Evolutionary conservation across 2,797 vertebrate genomes (phyloP).

Genomic region (Pantherophis vulpinus): DNA sequence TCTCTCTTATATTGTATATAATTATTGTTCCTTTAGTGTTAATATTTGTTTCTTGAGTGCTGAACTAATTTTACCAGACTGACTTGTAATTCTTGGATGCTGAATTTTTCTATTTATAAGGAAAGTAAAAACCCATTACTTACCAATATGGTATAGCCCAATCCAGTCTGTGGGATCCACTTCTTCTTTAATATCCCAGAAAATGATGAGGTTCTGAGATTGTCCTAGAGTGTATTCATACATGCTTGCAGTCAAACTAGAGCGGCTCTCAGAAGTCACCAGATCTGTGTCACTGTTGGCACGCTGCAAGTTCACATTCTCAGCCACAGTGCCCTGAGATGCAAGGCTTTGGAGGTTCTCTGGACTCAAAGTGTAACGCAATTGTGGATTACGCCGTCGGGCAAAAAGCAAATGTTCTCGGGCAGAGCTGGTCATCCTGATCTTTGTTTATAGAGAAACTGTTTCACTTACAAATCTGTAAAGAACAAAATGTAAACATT

Average conservation of each 20-base stretch:
- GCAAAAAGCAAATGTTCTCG: slow-evolving; percentile 86
- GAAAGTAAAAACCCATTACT: slow-evolving; percentile 49
- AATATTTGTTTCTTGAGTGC: background rate
- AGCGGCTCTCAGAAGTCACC: slow-evolving; percentile 92
- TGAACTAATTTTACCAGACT: background rate
- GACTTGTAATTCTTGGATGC: background rate
- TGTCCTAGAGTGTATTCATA: slow-evolving; percentile 89
- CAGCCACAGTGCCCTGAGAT: slow-evolving; percentile 76
- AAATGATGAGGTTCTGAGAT: slow-evolving; percentile 92
- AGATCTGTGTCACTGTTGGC: slow-evolving; percentile 97
- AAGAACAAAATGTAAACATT: slow-evolving; percentile 11
- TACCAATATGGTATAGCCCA: slow-evolving; percentile 96
- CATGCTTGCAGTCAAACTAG: slow-evolving; percentile 92
- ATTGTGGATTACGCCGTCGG: slow-evolving; percentile 88
- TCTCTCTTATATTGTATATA: background rate
- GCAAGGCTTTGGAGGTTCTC: slow-evolving; percentile 92
- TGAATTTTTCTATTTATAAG: background rate
- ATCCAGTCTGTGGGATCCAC: slow-evolving; percentile 99
- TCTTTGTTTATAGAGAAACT: slow-evolving; percentile 42
- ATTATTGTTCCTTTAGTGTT: background rate
- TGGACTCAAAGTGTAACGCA: slow-evolving; percentile 91
- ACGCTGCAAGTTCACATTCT: slow-evolving; percentile 82
- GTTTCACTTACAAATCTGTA: slow-evolving; percentile 59
- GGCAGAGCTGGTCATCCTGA: slow-evolving; percentile 79
- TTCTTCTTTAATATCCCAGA: slow-evolving; percentile 99